Percentiles rank a stretch among this genome's conserved stretches.
phyloP scores from a whole-genome alignment of 2,113 vertebrate genomes.

The Cathartes aura region DNA sequence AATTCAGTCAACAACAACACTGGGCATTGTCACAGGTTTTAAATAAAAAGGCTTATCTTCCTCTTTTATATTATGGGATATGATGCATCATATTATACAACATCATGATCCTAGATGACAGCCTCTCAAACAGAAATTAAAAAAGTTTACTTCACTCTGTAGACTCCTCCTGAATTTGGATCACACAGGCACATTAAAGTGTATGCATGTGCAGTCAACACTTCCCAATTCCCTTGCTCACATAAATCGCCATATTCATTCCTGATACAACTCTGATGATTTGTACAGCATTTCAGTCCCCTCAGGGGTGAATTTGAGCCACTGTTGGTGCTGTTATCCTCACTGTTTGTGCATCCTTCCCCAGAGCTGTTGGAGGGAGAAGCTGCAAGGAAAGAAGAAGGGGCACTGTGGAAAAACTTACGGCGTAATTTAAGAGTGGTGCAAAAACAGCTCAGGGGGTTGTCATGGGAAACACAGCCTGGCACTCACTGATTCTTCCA shows the following conservation, averaged over 20 bases:
- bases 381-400: background rate
- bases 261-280: background rate
- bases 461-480: background rate
- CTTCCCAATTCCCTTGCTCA: background rate
- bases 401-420: background rate
- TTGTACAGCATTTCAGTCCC: background rate
- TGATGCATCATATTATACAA: conserved; percentile 9
- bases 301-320: background rate
- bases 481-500: background rate
- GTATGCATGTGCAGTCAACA: background rate
- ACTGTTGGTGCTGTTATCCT: background rate
- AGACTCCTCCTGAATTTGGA: conserved; percentile 10
- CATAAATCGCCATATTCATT: background rate
- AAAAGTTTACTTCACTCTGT: conserved; percentile 31
- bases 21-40: conserved; percentile 54
- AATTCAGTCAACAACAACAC: conserved; percentile 66
- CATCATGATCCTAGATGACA: conserved; percentile 20
- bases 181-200: background rate
- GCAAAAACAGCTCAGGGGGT: background rate
- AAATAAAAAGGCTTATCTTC: conserved; percentile 32
- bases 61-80: background rate
- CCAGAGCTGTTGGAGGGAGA: background rate
- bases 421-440: background rate
- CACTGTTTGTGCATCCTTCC: background rate
- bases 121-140: conserved; percentile 23